Evolutionary conservation across 2,888 invertebrate genomes (phyloP).

Genomic region (Cephalotes varians): DNA sequence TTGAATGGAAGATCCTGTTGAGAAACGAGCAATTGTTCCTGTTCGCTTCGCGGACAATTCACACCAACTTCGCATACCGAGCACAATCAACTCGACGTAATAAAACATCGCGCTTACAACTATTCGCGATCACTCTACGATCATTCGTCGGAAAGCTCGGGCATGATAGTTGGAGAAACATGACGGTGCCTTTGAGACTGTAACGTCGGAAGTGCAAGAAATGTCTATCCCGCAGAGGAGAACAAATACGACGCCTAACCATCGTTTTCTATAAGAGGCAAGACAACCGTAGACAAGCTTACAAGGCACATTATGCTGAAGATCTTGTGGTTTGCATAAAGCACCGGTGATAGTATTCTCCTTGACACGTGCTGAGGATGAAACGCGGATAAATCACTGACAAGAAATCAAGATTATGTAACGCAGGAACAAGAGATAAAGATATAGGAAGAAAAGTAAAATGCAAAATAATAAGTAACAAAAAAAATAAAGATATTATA

Average conservation of each 20-base stretch:
- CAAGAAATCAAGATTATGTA: conserved; percentile 17
- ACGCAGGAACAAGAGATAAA: conserved; percentile 5
- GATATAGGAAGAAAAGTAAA: conserved; percentile 3
- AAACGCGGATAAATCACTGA: conserved; percentile 41
- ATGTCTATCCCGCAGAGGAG: conserved; percentile 46
- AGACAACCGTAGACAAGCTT: conserved; percentile 73
- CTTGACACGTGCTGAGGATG: conserved; percentile 30
- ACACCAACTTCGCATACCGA: not conserved
- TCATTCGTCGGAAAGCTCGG: conserved; percentile 26
- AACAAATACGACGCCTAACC: conserved; percentile 60
- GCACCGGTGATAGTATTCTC: conserved; percentile 65
- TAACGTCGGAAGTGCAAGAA: conserved; percentile 49
- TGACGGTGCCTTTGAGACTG: conserved; percentile 16
- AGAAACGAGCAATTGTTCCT: not conserved
- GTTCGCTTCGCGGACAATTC: conserved; percentile 29
- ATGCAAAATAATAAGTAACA: not conserved
- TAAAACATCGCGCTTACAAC: conserved; percentile 35
- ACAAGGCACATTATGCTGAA: conserved; percentile 67
- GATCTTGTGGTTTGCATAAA: conserved; percentile 76
- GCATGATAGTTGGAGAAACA: conserved; percentile 27
- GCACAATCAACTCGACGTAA: conserved; percentile 38
- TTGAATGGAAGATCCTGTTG: conserved; percentile 2
- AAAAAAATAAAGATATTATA: not conserved
- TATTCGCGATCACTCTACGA: conserved; percentile 36
- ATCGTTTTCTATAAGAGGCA: conserved; percentile 69